These are phyloP conservation scores for Coleophora flavipennella DNA, from an alignment of 2,888 invertebrate species.

Conservation along the genomic window DNA sequence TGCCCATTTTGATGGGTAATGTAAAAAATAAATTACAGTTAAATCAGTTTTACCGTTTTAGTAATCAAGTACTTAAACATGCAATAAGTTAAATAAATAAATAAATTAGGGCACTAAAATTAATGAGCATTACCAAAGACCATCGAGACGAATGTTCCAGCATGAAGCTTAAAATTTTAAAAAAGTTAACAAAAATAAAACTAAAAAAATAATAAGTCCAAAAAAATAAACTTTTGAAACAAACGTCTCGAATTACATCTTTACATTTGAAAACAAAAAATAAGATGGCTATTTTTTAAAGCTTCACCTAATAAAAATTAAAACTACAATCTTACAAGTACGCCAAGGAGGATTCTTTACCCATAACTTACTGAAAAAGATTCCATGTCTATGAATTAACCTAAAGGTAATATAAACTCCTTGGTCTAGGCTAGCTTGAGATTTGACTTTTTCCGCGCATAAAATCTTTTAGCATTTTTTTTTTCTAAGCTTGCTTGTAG, in stretches of 20 bases:
- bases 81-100: conserved; percentile 8
- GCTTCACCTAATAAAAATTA: conserved; percentile 1
- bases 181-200: too few species aligned
- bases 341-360: too few species aligned
- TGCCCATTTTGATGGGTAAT: conserved; percentile 24
- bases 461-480: too few species aligned
- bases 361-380: too few species aligned
- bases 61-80: conserved; percentile 3
- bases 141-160: conserved; percentile 10
- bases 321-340: too few species aligned
- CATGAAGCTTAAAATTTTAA: conserved; percentile 7
- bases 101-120: conserved; percentile 2
- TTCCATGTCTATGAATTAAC: too few species aligned
- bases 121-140: too few species aligned
- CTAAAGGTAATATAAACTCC: too few species aligned
- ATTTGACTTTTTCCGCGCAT: too few species aligned
- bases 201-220: conserved; percentile 4
- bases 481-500: conserved; percentile 52
- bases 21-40: conserved; percentile 10
- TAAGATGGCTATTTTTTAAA: conserved; percentile 2
- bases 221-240: conserved; percentile 7
- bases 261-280: not conserved
- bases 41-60: not conserved
- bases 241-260: conserved; percentile 6
- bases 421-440: too few species aligned